Evolutionary conservation across 1,140 invertebrate species (phyloP).

Genomic region (Prorops nasuta): DNA sequence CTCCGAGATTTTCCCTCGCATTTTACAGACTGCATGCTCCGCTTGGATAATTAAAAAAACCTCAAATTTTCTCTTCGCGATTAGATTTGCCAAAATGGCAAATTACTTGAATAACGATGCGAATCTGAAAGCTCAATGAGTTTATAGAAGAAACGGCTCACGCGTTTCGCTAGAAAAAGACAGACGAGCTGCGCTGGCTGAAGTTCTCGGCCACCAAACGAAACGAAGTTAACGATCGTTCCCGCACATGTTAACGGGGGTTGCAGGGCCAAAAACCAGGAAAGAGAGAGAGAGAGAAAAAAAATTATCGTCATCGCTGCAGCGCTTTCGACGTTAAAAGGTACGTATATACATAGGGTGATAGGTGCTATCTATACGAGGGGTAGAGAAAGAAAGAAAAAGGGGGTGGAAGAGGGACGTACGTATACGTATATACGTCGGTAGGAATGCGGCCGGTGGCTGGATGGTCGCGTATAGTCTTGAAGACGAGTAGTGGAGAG

Average conservation of each 20-base stretch:
- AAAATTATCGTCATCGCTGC: no score
- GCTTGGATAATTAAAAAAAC: no score
- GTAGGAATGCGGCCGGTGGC: conserved; percentile 29
- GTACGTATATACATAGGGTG: no score
- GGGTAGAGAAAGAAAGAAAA: conserved; percentile 15
- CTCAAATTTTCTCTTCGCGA: no score
- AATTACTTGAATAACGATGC: not conserved
- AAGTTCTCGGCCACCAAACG: conserved; percentile 35
- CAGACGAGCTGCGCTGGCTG: conserved; percentile 14
- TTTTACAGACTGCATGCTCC: no score
- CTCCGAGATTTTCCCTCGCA: no score
- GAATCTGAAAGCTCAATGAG: not conserved
- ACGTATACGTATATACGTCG: not conserved
- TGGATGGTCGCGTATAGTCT: conserved; percentile 20
- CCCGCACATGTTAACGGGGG: conserved; percentile 10
- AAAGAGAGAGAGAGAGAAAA: conserved; percentile 5
- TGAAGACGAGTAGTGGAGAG: conserved; percentile 21
- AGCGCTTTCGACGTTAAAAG: no score
- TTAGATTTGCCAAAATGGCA: not conserved
- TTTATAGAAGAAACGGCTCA: not conserved
- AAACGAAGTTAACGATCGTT: conserved; percentile 36
- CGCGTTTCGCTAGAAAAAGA: conserved; percentile 7
- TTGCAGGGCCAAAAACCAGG: not conserved
- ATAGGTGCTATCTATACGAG: no score
- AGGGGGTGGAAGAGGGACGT: conserved; percentile 7